These are phyloP conservation scores for Pheosia gnoma DNA, from an alignment of 2,888 invertebrate species.

Conservation along the genomic window DNA sequence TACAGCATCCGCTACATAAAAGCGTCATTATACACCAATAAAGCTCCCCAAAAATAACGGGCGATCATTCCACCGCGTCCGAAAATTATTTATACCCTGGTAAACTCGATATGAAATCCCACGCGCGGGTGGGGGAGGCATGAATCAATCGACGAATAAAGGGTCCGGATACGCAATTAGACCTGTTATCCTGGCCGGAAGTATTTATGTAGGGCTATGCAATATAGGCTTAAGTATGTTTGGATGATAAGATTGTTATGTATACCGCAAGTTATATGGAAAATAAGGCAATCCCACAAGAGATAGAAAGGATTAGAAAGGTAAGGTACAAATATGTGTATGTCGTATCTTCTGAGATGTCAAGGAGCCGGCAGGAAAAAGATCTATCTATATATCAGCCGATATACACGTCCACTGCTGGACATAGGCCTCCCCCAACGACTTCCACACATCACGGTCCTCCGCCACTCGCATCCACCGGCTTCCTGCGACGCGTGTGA, in stretches of 20 bases:
- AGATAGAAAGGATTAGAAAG: too few relatives aligned
- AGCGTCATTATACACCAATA: neutral
- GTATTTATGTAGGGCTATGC: neutral
- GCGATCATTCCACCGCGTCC: neutral
- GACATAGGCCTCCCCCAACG: too few relatives aligned
- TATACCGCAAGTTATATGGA: too few relatives aligned
- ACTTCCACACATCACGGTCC: too few relatives aligned
- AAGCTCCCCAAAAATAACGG: conserved; percentile 5
- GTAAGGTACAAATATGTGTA: too few relatives aligned
- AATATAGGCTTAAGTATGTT: neutral
- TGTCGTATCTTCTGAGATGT: too few relatives aligned
- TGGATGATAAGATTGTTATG: neutral
- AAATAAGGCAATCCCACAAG: too few relatives aligned
- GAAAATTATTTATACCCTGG: conserved; percentile 28
- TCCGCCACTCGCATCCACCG: too few relatives aligned
- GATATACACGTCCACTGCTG: too few relatives aligned
- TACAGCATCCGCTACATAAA: conserved; percentile 9
- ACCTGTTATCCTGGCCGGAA: neutral
- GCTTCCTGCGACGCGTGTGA: too few relatives aligned
- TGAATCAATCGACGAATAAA: conserved; percentile 33
- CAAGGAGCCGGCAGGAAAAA: too few relatives aligned
- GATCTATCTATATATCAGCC: too few relatives aligned
- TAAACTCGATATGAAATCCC: conserved; percentile 30
- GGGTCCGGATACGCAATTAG: conserved; percentile 1
- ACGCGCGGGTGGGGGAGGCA: conserved; percentile 25